Percentiles rank a stretch among this genome's conserved stretches.
These are phyloP conservation scores for Drosophila kurseongensis DNA, from an alignment of 1,140 invertebrate species.

Conservation along the genomic window DNA sequence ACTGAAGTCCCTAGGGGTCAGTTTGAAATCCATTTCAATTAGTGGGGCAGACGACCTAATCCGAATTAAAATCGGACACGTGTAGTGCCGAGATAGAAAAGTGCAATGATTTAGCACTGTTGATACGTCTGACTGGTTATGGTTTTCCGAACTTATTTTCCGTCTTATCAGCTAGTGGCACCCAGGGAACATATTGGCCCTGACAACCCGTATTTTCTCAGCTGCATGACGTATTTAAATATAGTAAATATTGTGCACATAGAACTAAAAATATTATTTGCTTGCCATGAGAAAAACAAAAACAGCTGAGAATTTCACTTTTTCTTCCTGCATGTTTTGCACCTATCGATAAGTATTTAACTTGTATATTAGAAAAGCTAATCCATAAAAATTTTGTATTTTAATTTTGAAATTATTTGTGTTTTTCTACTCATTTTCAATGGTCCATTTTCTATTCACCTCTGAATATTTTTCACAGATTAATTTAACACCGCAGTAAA, in stretches of 20 bases:
- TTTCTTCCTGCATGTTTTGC: conserved; percentile 12
- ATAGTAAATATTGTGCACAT: conserved; percentile 45
- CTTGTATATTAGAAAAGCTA: conserved; percentile 30
- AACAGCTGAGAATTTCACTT: conserved; percentile 28
- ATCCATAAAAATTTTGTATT: too few species aligned
- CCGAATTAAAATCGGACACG: conserved; percentile 44
- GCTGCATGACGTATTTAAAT: conserved; percentile 47
- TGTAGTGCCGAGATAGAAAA: conserved; percentile 49
- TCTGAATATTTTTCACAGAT: too few species aligned
- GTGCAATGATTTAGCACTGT: conserved; percentile 47
- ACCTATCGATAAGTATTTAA: conserved; percentile 5
- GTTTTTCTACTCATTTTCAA: too few species aligned
- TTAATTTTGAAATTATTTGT: too few species aligned
- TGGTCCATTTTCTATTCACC: too few species aligned
- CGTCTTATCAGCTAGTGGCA: conserved; percentile 41
- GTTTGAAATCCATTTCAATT: conserved; percentile 18
- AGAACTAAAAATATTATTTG: conserved; percentile 52
- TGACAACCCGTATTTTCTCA: conserved; percentile 21
- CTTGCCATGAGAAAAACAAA: conserved; percentile 11
- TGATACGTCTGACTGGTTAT: conserved; percentile 6
- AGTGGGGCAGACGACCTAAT: conserved; percentile 13
- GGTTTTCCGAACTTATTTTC: conserved; percentile 4
- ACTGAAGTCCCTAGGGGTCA: conserved; percentile 11
- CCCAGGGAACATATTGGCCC: conserved; percentile 24
- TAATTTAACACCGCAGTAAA: too few species aligned